Percentiles rank a stretch among this genome's conserved stretches.
Conservation (phyloP, 2,113 vertebrate species). For the Condylura cristata region DNA sequence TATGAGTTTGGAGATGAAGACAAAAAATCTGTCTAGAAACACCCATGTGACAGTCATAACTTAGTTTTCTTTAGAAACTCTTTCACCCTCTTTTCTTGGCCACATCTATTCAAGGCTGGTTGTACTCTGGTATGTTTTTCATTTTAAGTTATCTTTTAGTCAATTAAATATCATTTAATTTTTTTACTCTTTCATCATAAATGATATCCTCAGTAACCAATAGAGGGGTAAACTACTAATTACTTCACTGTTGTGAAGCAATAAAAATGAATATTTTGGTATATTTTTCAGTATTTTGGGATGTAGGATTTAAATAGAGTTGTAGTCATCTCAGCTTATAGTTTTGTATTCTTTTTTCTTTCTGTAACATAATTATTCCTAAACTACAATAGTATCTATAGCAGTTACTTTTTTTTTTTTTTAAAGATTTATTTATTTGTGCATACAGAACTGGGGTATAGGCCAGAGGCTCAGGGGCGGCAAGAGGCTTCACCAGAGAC, state of each 20-base stretch:
- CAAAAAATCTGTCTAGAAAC: neutral
- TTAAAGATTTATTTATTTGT: too few species aligned
- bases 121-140: neutral
- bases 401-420: neutral
- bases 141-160: neutral
- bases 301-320: neutral
- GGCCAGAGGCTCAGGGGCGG: too few species aligned
- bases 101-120: neutral
- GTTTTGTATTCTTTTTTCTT: neutral
- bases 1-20: neutral
- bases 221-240: neutral
- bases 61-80: neutral
- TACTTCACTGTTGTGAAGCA: neutral
- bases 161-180: neutral
- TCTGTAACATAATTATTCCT: neutral
- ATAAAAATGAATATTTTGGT: neutral
- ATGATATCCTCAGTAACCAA: neutral
- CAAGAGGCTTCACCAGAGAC: too few species aligned
- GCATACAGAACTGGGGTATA: too few species aligned
- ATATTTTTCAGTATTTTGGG: conserved; percentile 13
- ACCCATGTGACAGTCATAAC: neutral
- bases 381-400: neutral
- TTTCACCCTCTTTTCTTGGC: neutral
- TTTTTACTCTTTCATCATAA: neutral
- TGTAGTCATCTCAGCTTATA: neutral